phyloP scores from a whole-genome alignment of 2,113 vertebrate species.

The Hyperopisus bebe region DNA sequence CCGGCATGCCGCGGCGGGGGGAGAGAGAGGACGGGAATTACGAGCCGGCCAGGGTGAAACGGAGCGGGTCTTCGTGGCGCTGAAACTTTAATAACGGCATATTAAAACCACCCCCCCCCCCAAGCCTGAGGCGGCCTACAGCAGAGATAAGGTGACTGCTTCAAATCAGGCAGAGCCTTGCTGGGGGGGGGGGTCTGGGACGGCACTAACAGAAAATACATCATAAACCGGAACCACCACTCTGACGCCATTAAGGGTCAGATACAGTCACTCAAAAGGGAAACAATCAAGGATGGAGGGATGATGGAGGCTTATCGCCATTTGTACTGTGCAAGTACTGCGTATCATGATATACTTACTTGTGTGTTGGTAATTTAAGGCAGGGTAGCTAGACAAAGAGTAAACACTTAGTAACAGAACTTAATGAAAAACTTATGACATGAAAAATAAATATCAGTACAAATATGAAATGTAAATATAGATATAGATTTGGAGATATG shows the following conservation, averaged over 20 bases:
- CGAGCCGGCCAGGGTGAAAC: neutral
- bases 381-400: neutral
- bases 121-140: slow-evolving; percentile 3
- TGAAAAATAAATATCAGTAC: neutral
- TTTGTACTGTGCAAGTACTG: neutral
- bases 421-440: neutral
- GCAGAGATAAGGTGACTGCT: slow-evolving; percentile 1
- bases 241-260: neutral
- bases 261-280: neutral
- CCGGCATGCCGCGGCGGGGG: neutral
- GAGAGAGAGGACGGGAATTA: neutral
- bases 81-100: slow-evolving; percentile 24
- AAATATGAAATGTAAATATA: neutral
- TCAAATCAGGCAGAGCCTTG: neutral
- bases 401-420: neutral
- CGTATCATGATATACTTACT: neutral
- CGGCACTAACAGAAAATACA: neutral
- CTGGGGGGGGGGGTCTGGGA: neutral
- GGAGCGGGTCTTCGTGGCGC: neutral
- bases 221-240: neutral
- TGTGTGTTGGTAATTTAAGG: neutral
- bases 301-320: neutral
- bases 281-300: neutral
- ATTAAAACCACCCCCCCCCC: slow-evolving; percentile 4
- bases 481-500: neutral